Base-by-base conservation (phyloP, 1,140 invertebrate species). In the Triops cancriformis region DNA sequence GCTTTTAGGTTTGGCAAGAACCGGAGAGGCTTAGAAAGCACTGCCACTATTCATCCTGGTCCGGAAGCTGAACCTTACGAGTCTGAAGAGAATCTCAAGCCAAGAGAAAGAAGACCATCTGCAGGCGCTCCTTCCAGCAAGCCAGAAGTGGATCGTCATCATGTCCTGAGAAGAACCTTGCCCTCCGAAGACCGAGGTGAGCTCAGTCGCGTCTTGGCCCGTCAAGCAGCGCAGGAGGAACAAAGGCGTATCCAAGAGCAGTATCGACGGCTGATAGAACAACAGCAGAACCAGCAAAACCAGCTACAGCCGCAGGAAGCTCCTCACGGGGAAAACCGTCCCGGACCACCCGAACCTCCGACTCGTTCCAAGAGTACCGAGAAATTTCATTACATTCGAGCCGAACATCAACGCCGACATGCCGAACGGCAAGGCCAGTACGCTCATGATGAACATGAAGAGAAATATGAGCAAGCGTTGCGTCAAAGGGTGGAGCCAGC, bases 391-490 rank as follows among this genome's bases (percentile, higher is more conserved):
- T 85, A 88, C 78, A 80, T 89, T 51, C 79, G 88, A 26, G 83
- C 84, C 6, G 84, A 88, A 77, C 88, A 89, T 80, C 88, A 89
- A 81, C 82, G 86, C 26, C 81, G 85, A 42, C 88, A 89, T 80
- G 84, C 84, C 10, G 86, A 88, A 79, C 81, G 88, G 37, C 85
- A 87, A 31, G 85, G 85, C 2, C 83, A 85, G 28, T 87, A 87
- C 80, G 84, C 85, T 6, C 82, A 83, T 1, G 85, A 87, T 43
- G 85, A 85, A 26, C 80, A 82, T 26, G 87, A 89, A 77, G 87
- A 88, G 77, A 79, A 82, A 45, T 87, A 88, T 80, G 87, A 88
- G 77, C 80, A 84, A 78, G 83, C 84, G 41, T 78, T 26, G 26
- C 42, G 26, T 9, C 72, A 41, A 73, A 26, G n/a, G 14, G 9